Conservation (phyloP, 2,797 vertebrate species). For the Phoxinus dragarum region DNA sequence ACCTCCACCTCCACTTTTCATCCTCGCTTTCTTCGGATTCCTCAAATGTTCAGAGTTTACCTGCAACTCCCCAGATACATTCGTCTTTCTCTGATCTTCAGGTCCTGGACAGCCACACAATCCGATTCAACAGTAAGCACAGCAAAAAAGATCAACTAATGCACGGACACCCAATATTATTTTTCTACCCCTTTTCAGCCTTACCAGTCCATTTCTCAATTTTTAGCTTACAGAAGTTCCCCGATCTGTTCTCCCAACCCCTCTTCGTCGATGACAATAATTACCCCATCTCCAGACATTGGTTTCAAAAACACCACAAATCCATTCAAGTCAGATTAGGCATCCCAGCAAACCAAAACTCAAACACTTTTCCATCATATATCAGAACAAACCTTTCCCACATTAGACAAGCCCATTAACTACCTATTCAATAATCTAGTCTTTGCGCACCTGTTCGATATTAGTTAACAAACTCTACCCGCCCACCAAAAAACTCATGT, state of each 20-base stretch:
- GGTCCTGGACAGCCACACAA: not conserved
- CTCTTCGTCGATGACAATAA: not conserved
- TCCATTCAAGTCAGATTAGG: not conserved
- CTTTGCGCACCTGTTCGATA: too few relatives aligned
- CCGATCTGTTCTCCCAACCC: not conserved
- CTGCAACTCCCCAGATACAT: not conserved
- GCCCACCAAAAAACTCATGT: too few relatives aligned
- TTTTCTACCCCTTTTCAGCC: not conserved
- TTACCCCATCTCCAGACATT: not conserved
- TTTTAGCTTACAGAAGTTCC: not conserved
- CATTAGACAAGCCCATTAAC: not conserved
- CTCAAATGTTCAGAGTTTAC: not conserved
- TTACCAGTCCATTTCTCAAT: not conserved
- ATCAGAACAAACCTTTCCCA: too few relatives aligned
- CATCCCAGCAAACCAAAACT: not conserved
- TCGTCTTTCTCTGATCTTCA: not conserved
- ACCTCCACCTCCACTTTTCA: not conserved
- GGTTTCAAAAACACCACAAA: not conserved
- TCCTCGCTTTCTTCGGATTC: not conserved
- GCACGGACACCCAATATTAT: not conserved
- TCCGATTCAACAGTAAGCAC: not conserved
- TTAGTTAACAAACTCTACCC: too few relatives aligned
- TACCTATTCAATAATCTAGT: too few relatives aligned
- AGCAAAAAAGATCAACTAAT: not conserved
- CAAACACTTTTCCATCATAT: not conserved